Conservation (phyloP, 2,797 vertebrate species). For the Allobates femoralis region DNA sequence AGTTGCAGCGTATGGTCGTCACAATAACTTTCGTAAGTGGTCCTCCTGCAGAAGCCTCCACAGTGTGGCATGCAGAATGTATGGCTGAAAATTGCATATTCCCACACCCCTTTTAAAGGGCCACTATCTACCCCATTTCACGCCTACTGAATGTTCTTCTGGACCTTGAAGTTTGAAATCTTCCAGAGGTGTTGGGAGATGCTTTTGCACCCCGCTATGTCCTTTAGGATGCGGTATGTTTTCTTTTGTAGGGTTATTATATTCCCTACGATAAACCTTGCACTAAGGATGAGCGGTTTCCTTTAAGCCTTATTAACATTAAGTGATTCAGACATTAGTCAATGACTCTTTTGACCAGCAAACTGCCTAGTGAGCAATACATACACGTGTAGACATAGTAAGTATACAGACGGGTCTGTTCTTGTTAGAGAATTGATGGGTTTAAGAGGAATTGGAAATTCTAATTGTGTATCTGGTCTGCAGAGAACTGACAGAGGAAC, state of each 20-base stretch:
- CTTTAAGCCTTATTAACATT: slow-evolving; percentile 16
- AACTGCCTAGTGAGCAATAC: slow-evolving; percentile 8
- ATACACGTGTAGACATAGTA: slow-evolving; percentile 2
- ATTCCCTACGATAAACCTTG: too few relatives aligned
- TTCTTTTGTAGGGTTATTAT: not conserved
- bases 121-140: too few relatives aligned
- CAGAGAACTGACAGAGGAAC: slow-evolving; percentile 38
- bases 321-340: slow-evolving; percentile 22
- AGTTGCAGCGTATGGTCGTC: too few relatives aligned
- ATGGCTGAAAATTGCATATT: too few relatives aligned
- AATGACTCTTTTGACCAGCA: slow-evolving; percentile 1
- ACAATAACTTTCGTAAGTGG: too few relatives aligned
- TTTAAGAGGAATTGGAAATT: slow-evolving; percentile 37
- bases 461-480: slow-evolving; percentile 46
- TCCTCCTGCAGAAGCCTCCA: too few relatives aligned
- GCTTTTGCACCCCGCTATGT: too few relatives aligned
- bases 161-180: too few relatives aligned
- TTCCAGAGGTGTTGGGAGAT: too few relatives aligned
- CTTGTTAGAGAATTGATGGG: slow-evolving; percentile 44
- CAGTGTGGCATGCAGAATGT: too few relatives aligned
- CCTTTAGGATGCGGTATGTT: not conserved
- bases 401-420: not conserved
- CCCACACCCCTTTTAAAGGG: too few relatives aligned
- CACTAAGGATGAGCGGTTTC: slow-evolving; percentile 3
- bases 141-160: too few relatives aligned